Evolutionary conservation across 2,113 vertebrate genomes (phyloP), one percentile per base, ranked within the genome.

Genomic region (Nycticryphes semicollaris): DNA sequence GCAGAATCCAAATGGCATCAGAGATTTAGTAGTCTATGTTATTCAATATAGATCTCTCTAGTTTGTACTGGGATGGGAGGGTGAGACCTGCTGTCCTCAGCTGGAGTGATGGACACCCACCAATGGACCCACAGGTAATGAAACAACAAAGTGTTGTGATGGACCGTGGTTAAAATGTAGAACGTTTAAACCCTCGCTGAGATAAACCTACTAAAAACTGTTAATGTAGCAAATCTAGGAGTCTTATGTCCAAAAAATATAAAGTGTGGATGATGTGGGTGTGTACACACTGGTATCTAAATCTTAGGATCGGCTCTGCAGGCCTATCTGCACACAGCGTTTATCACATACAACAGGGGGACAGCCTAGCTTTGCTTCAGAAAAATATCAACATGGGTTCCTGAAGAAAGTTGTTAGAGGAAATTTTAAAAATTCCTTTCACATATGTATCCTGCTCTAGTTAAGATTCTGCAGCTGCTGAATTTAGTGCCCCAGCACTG

Each of bases 381-480:
- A n/a, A 77, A 89, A 68, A 68, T 48, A 57, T 27, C 86, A 89
- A 31, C 57, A 8, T 1, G 18, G 14, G 31, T 33, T 93, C 69
- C 85, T 60, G n/a, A 73, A 68, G 73, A 88, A 87, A 93, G 85
- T 48, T 88, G 79, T 54, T 20, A 43, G 76, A 89, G 79, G 86
- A 78, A 86, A 89, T 95, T 64, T 93, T 70, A 81, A 72, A 74
- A 90, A 96, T 96, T 92, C 95, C 92, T 93, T 92, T 78, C 95
- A 84, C 95, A 87, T 73, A 59, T 21, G n/a, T 45, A 62, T 75
- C 77, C 69, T 89, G 77, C 90, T 87, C 83, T 54, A 75, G 92
- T 84, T 96, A 72, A 92, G 92, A 23, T 78, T 89, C 90, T 90
- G 90, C 96, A 96, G 95, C 90, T 95, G 95, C 92, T 79, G 90